Conservation (phyloP, 2,797 vertebrate species). For the Anableps anableps region DNA sequence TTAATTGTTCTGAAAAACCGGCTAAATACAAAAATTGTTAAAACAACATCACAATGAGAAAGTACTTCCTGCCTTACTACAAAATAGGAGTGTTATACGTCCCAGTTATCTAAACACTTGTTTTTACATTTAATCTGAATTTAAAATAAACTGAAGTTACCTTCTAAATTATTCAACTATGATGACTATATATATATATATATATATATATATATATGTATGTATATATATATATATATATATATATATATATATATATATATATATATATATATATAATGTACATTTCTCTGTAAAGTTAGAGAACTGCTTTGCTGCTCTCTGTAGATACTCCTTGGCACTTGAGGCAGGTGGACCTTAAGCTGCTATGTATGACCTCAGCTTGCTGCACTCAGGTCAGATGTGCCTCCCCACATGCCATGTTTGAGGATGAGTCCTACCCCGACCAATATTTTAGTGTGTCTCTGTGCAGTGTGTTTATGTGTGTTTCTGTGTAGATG, state of each 20-base stretch:
- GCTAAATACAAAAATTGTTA: not conserved
- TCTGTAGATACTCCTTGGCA: slow-evolving; percentile 6
- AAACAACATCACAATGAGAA: not conserved
- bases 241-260: too few species aligned
- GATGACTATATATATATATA: not conserved
- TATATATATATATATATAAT: not conserved
- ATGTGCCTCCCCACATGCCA: slow-evolving; percentile 67
- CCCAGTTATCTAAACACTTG: not conserved
- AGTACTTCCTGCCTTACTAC: not conserved
- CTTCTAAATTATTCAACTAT: not conserved
- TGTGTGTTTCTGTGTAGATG: slow-evolving; percentile 16
- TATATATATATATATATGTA: too few species aligned
- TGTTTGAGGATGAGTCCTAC: slow-evolving; percentile 56
- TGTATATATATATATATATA: too few species aligned
- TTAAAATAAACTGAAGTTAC: not conserved
- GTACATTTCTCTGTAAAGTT: not conserved
- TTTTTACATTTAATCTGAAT: not conserved
- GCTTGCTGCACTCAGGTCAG: slow-evolving; percentile 60
- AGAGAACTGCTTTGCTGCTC: not conserved
- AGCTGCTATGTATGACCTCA: slow-evolving; percentile 48
- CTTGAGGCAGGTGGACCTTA: slow-evolving; percentile 31
- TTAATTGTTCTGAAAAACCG: not conserved
- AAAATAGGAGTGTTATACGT: not conserved
- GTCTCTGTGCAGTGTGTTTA: slow-evolving; percentile 17
- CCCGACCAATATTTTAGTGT: slow-evolving; percentile 61